Base-by-base conservation (phyloP, 1,140 invertebrate genomes). In the Anagrus nilaparvatae region DNA sequence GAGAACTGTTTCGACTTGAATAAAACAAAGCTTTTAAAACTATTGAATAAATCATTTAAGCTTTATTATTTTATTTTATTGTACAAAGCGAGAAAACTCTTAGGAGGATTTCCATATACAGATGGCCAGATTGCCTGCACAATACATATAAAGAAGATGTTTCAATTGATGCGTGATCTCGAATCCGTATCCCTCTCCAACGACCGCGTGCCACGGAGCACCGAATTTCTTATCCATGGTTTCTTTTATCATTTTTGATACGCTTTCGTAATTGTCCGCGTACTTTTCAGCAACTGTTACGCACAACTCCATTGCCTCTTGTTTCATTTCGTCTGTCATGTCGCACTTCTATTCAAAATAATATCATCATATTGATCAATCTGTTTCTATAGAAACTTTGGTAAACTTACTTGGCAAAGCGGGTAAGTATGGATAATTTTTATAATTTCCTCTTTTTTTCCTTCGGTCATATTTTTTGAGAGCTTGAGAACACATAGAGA, bases 151-250 rank as follows among this genome's bases (percentile, higher is more conserved):
- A 23, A 94, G 70, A 35, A 96, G 76, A 57, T 90, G 91, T 59
- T 87, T 90, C n/a, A 86, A 79, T 67, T 95, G 89, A 65, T 93
- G 91, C 7, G 88, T 90, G 42, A 96, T 82, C 67, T 95, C 88
- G 63, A 95, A 93, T 5, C 90, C 91, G 63, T 86, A 96, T 31
- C 87, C 88, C 71, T 97, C 92, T 12, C 92, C 92, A 10, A 96
- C 87, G 0, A 95, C 84, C 2, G 85, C 88, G 67, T 96, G 90
- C 84, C 92, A 96, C 21, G 87, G 82, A 4, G 88, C 84, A 14
- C 91, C 91, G 66, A 91, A 95, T 59, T 91, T 94, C 63, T 92
- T 93, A 64, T 97, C 93, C 84, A 97, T 86, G 8, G 81, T 83
- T 54, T 97, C 91, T 67, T 97, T 96, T 18, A 97, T 92, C 75